Base-by-base conservation (phyloP, 2,113 vertebrate species). In the Neomonachus schauinslandi region DNA sequence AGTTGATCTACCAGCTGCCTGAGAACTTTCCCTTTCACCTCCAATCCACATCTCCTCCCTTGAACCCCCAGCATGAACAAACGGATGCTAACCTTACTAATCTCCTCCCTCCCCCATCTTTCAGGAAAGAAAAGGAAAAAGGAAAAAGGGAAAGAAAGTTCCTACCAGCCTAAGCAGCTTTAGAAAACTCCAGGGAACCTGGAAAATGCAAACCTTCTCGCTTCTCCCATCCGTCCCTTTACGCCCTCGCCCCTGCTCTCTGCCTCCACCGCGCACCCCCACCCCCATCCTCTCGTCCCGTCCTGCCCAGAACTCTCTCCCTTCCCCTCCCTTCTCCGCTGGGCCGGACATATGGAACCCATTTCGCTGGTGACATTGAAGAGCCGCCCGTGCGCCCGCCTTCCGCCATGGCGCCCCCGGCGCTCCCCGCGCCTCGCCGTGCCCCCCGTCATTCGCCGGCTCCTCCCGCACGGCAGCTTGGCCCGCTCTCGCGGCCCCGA, bases 341-440 rank as follows among this genome's bases (percentile, higher is more conserved):
- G 59, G 83, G 96, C 51, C 24, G 33, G 98, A 99, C 99, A 99
- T 99, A 98, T 99, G 99, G 99, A 99, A 99, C 98, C 98, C 98
- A 99, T 99, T 99, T 98, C 96, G 97, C 97, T 97, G 97, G 98
- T 98, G 99, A 98, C 98, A 98, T 97, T 98, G 98, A 98, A 98
- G 98, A 98, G 98, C 98, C 98, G 98, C 98, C 97, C 94, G 96
- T 98, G 98, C 98, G 98, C 98, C 98, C 98, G 98, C 98, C 98
- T 98, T 98, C 91, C 96, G 98, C 98, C 97, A 97, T 81, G 98
- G 95, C 98, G 98, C 98, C 98, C 98, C 93, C 96, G 98, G 98
- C 98, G 97, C 98, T 98, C 98, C 82, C 95, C 95, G 97, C 94
- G 97, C 98, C 90, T 97, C 96, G 79, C 80, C 0, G 95, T 97